These are phyloP conservation scores for Nomada ruficornis DNA, from an alignment of 2,888 invertebrate genomes.

Conservation along the genomic window DNA sequence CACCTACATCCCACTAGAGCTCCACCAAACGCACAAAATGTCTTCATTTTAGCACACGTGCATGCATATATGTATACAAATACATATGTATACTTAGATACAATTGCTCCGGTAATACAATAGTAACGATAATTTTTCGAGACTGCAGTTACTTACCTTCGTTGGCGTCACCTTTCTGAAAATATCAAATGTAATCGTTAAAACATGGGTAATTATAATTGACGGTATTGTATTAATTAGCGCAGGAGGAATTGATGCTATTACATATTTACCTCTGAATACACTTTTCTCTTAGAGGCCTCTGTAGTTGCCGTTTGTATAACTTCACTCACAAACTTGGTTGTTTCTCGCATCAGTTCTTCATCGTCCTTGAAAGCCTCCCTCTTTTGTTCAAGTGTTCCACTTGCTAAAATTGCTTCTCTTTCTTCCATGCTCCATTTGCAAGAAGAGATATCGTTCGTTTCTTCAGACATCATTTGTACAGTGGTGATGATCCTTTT, in stretches of 20 bases:
- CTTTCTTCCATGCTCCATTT: slow-evolving; percentile 77
- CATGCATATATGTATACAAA: too few relatives aligned
- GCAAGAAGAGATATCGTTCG: slow-evolving; percentile 73
- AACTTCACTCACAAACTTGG: slow-evolving; percentile 84
- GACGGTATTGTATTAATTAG: not conserved
- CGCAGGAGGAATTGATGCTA: too few relatives aligned
- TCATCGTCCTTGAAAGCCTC: slow-evolving; percentile 83
- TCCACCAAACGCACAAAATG: too few relatives aligned
- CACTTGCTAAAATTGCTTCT: slow-evolving; percentile 74
- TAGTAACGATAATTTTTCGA: not conserved
- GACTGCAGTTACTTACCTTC: slow-evolving; percentile 74
- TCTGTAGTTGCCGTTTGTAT: slow-evolving; percentile 84
- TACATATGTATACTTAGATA: too few relatives aligned
- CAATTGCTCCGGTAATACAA: too few relatives aligned
- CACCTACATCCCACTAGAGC: too few relatives aligned
- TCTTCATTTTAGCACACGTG: too few relatives aligned
- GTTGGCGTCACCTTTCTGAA: slow-evolving; percentile 74
- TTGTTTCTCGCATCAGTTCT: slow-evolving; percentile 84
- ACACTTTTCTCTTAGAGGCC: slow-evolving; percentile 80
- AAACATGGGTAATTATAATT: not conserved
- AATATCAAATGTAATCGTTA: slow-evolving; percentile 48
- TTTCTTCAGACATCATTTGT: slow-evolving; percentile 70
- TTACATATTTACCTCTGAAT: slow-evolving; percentile 72
- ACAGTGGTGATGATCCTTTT: not conserved
- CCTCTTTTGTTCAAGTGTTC: slow-evolving; percentile 80